Evolutionary conservation across 2,797 vertebrate species (phyloP), one percentile per base, ranked within the genome.

Genomic region (Lepidocolaptes lacrymiger): DNA sequence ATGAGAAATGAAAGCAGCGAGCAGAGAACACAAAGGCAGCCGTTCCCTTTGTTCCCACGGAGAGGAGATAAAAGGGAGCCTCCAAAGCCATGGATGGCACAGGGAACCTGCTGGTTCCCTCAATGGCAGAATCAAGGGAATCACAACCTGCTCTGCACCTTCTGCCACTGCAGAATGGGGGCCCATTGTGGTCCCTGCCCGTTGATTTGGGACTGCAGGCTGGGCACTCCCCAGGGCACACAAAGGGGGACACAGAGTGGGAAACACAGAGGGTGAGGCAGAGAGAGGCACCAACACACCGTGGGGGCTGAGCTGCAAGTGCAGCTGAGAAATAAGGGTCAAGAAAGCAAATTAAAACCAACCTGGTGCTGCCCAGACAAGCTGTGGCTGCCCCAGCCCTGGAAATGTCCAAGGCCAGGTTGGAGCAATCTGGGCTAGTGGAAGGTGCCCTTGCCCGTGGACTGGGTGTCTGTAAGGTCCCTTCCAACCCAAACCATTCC

Each of bases 101-200:
- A 32, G 85, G 75, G 81, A 67, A 75, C 82, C 88, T 9, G 61
- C 93, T 89, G 86, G 74, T 91, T 71, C 21, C 6, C 0, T 78
- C 93, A 68, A 58, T 27, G 80, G 86, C 69, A 27, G 88, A 93
- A 95, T 67, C 64, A 82, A 94, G 90, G 88, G 62, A 79, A 92
- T 89, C 90, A 76, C 69, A 88, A 61, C 32, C 81, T 67, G 79
- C 78, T 63, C 78, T 72, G 59, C 88, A 85, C 67, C 77, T 73
- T 24, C 8, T 63, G 61, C 69, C 34, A 21, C 72, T 79, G 18
- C 12, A 55, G 72, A 88, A 85, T 14, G 93, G n/a, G 85, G 68
- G 64, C 62, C 76, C 79, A 75, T 9, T 28, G 86, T 77, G 21
- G 12, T 49, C 91, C 32, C 76, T 96, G 71, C 32, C 7, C 68